Percentiles rank a stretch among this genome's conserved stretches.
Evolutionary conservation across 2,113 vertebrate genomes (phyloP).

Genomic region (Ursus arctos): DNA sequence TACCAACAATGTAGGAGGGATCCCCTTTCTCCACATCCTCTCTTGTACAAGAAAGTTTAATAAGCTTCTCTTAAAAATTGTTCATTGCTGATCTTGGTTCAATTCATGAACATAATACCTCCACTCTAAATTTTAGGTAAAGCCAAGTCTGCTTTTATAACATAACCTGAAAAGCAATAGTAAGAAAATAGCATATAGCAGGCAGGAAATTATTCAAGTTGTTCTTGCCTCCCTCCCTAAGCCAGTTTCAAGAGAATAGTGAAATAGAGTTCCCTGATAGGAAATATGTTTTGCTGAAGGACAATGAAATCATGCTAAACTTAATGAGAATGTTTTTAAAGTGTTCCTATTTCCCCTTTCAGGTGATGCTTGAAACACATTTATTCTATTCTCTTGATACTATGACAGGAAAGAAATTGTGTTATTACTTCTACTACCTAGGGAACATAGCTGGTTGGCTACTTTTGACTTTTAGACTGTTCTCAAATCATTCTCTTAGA

Average conservation of each 20-base stretch:
- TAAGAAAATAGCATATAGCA: conserved; percentile 25
- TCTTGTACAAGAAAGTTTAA: not conserved
- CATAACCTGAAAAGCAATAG: conserved; percentile 40
- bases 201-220: conserved; percentile 60
- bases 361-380: conserved; percentile 75
- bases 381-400: conserved; percentile 73
- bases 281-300: conserved; percentile 70
- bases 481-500: conserved; percentile 53
- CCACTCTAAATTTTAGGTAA: conserved; percentile 39
- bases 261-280: conserved; percentile 44
- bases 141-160: not conserved
- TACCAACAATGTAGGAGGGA: too few relatives aligned
- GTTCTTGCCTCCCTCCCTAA: not conserved
- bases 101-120: not conserved
- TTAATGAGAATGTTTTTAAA: conserved; percentile 74
- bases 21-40: too few relatives aligned
- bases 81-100: not conserved
- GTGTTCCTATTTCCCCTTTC: conserved; percentile 69
- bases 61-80: not conserved
- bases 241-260: conserved; percentile 50
- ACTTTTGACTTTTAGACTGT: conserved; percentile 60
- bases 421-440: conserved; percentile 70
- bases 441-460: conserved; percentile 73
- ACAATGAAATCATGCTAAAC: conserved; percentile 67
- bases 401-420: conserved; percentile 70